Base-by-base conservation (phyloP, 1,140 invertebrate genomes). In the Glossosoma conforme region DNA sequence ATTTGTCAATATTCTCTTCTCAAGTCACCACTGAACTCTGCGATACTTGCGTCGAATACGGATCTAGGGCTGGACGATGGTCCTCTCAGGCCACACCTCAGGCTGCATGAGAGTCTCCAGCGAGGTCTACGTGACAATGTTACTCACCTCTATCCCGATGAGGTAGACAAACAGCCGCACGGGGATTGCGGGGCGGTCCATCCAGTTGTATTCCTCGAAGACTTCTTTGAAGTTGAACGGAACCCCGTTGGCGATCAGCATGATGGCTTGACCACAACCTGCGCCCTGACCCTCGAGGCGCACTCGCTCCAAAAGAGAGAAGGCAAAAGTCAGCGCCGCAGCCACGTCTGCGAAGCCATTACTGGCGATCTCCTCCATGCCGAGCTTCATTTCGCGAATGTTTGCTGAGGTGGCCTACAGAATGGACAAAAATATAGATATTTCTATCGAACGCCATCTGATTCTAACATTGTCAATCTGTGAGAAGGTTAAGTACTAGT, bases 181-280 rank as follows among this genome's bases (percentile, higher is more conserved):
- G 42, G 91, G 83, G 59, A 85, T 86, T 19, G 45, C 47, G 0
- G 75, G 77, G 0, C 73, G 75, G 45, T 83, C 80, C 15, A 79
- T 75, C 70, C 83, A 81, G 66, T 98, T 97, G 68, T 92, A 88
- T 38, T 80, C 70, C 54, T 88, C 75, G 61, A 98, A 96, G 9
- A 97, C 81, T 57, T 86, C 84, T 21, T 91, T 91, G 38, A 89
- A 81, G 64, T 92, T 93, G 37, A 86, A 84, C 0, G 93, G 84
- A n/a, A 96, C 86, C 18, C 94, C 93, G 72, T 99, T 97, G 1
- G 97, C 98, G 33, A 99, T 84, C 13, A 99, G 69, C 93, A 99
- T 97, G 36, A 99, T 95, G 5, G 93, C 84, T 71, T 98, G 94
- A 72, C 98, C 98, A 63, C 95, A 98, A 10, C 80, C 76, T 15